Percentiles rank a stretch among this genome's conserved stretches.
These are phyloP conservation scores for Sarotherodon lohbergeri DNA, from an alignment of 2,113 vertebrate genomes.

Conservation along the genomic window DNA sequence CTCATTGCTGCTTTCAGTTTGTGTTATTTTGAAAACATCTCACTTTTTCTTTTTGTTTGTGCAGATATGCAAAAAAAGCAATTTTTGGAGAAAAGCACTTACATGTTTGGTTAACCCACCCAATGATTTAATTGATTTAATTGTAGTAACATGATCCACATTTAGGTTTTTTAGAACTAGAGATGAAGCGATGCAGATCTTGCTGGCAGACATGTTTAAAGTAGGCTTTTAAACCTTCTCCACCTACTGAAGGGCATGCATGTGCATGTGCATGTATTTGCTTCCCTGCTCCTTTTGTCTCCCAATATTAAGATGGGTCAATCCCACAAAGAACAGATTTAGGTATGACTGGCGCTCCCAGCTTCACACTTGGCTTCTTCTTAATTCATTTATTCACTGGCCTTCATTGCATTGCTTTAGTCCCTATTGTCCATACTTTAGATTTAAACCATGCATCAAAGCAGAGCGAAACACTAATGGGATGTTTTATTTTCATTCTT, in stretches of 20 bases:
- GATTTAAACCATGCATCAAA: too few relatives aligned
- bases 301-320: not conserved
- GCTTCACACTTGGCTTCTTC: not conserved
- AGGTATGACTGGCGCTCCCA: accelerated
- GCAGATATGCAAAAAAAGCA: not conserved
- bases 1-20: not conserved
- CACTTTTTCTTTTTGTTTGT: not conserved
- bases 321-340: not conserved
- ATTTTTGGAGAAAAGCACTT: not conserved
- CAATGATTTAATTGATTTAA: not conserved
- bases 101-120: accelerated
- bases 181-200: not conserved
- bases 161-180: accelerated
- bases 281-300: not conserved
- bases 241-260: accelerated
- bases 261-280: not conserved
- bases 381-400: not conserved
- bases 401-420: too few relatives aligned
- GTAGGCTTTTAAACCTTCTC: not conserved
- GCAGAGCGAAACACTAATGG: too few relatives aligned
- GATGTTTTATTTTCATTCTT: not conserved
- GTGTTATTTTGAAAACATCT: not conserved
- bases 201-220: not conserved
- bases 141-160: not conserved
- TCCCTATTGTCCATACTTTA: too few relatives aligned